Base-by-base conservation (phyloP, 2,888 invertebrate species). In the Galerucella pusilla region DNA sequence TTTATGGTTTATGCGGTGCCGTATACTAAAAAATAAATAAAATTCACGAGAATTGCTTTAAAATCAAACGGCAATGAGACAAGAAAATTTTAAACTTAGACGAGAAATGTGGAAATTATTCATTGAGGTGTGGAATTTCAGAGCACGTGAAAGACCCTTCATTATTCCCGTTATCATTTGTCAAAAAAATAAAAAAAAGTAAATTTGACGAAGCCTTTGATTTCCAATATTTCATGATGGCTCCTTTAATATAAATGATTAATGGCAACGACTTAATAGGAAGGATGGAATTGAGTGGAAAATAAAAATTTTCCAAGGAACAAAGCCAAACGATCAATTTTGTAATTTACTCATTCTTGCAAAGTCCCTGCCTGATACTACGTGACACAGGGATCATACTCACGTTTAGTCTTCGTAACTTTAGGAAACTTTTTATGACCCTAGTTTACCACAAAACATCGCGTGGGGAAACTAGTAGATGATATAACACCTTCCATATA, bases 101-200 rank as follows among this genome's bases (percentile, higher is more conserved):
- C 84, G 86, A 85, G 85, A 86, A 86, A 86, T 85, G 85, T 85
- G 84, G 85, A 86, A 86, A 86, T 87, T 86, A 87, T 87, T 87
- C 87, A 87, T 85, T 81, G 83, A 84, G 84, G 84, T 85, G 84
- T 81, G 82, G 84, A 83, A 84, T 84, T 84, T 83, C 80, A 81
- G 80, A 83, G 81, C 82, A 80, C 84, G 84, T 85, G 85, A 84
- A 84, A 85, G 81, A 84, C 82, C 82, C 84, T 85, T 85, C 85
- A 85, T 85, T 84, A 82, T 83, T 79, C 79, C 84, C 81, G 84
- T 84, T 84, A 86, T 85, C 86, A 86, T 86, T 87, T 86, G 85
- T 87, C 86, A 85, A 78, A 84, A 84, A 82, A 81, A 20, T 20
- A 83, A 82, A 75, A 77, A 77, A 63, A 74, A 75, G 73, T 78